Base-by-base conservation (phyloP, 2,113 vertebrate species). In the Symphodus melops region DNA sequence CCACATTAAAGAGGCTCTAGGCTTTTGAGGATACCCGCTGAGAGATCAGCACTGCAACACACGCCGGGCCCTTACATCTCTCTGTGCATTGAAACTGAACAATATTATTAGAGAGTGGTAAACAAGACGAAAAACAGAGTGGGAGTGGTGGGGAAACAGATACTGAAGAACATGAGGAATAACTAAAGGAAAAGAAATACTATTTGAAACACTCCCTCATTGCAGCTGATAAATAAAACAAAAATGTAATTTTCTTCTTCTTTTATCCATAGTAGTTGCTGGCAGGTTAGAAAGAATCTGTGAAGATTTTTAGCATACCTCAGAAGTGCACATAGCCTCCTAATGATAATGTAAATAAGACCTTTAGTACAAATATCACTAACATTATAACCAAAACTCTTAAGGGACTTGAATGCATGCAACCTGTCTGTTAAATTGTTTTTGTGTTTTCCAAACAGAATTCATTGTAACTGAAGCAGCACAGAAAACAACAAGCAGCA, bases 1-100 rank as follows among this genome's bases (percentile, higher is more conserved):
- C 59, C 41, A 83, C 82, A 79, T 68, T 37, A 84, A 46, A 90
- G 46, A 84, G 55, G 39, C 62, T n/a, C 52, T 72, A 41, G 65
- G 53, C 49, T 77, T 71, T 66, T 55, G 56, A 51, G 62, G 70
- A 80, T 33, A 20, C 77, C 80, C 2, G 64, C 72, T 66, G 87
- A 84, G 82, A 62, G 58, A 78, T 61, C 68, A 77, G 52, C 39
- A 9, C 75, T 75, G 63, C 78, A 72, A 67, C 61, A 36, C 49
- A 69, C 8, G 13, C 72, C 20, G 46, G 67, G 73, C 10, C 20
- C 65, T 71, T 2, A 58, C 42, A 75, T 69, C 68, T 28, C 28
- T 78, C 63, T 72, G 53, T 51, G 55, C 25, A 62, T 68, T 57
- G 67, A 70, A 82, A 62, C 61, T 69, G 58, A 58, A 60, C 42